These are phyloP conservation scores for Acrocephalus arundinaceus DNA, from an alignment of 2,113 vertebrate genomes.

Conservation along the genomic window DNA sequence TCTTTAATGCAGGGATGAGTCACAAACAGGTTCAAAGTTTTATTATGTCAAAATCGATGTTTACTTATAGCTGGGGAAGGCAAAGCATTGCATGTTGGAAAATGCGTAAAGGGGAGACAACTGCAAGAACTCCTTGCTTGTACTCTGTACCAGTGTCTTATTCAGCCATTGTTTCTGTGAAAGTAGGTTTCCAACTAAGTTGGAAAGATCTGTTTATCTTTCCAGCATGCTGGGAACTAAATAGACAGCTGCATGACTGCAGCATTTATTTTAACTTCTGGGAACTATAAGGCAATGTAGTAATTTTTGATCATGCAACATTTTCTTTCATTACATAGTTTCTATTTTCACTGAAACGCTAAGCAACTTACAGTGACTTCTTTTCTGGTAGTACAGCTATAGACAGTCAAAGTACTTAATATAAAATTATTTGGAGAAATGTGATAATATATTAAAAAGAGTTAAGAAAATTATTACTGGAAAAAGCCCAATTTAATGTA, in stretches of 20 bases:
- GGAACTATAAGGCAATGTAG: not conserved
- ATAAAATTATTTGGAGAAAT: not conserved
- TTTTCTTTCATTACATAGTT: not conserved
- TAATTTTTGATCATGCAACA: not conserved
- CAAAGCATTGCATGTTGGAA: not conserved
- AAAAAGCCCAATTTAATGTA: not conserved
- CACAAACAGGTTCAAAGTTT: not conserved
- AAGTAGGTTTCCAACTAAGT: not conserved
- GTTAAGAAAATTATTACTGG: not conserved
- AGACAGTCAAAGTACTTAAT: not conserved
- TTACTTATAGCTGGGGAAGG: not conserved
- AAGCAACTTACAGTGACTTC: not conserved
- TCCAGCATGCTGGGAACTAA: not conserved
- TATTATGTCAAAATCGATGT: accelerated
- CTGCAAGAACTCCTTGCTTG: not conserved
- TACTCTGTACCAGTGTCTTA: not conserved
- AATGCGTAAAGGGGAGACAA: not conserved
- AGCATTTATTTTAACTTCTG: not conserved
- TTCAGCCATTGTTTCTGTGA: not conserved
- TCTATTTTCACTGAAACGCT: not conserved
- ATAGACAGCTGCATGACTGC: not conserved
- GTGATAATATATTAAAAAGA: not conserved
- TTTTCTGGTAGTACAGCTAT: not conserved
- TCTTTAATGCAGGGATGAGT: not conserved
- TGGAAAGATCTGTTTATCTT: not conserved